These are phyloP conservation scores for Eulemur rubriventer DNA, from an alignment of 2,797 vertebrate genomes.

Conservation along the genomic window DNA sequence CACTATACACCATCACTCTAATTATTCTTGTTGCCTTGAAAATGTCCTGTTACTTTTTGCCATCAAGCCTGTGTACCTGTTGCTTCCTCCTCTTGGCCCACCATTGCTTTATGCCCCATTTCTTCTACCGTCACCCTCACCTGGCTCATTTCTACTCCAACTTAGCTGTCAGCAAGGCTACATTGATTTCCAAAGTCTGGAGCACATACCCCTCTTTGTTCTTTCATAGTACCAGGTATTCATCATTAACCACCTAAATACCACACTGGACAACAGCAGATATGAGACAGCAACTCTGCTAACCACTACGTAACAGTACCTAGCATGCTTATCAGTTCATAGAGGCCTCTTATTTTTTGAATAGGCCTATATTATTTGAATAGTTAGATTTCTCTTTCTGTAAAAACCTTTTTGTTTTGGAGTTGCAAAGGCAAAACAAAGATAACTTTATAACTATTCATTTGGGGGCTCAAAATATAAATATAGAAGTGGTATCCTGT, in stretches of 20 bases:
- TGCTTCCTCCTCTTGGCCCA: not conserved
- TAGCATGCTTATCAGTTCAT: not conserved
- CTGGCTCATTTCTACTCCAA: not conserved
- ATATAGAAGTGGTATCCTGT: not conserved
- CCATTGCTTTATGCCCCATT: not conserved
- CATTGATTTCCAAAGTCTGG: not conserved
- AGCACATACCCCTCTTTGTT: not conserved
- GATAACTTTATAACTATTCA: not conserved
- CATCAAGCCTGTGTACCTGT: not conserved
- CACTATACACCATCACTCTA: not conserved
- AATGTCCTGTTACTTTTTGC: not conserved
- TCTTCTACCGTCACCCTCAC: not conserved
- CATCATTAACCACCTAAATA: not conserved
- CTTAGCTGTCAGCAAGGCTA: not conserved
- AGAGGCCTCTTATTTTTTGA: not conserved
- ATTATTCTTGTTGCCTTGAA: not conserved
- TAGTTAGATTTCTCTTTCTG: not conserved
- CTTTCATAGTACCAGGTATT: not conserved
- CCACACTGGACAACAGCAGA: not conserved
- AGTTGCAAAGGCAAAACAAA: not conserved
- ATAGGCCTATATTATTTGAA: not conserved
- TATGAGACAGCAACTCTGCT: not conserved
- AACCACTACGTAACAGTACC: not conserved
- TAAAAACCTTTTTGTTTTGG: not conserved
- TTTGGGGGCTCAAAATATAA: not conserved